Evolutionary conservation across 1,140 invertebrate species (phyloP).

Genomic region (Nebria ingens): DNA sequence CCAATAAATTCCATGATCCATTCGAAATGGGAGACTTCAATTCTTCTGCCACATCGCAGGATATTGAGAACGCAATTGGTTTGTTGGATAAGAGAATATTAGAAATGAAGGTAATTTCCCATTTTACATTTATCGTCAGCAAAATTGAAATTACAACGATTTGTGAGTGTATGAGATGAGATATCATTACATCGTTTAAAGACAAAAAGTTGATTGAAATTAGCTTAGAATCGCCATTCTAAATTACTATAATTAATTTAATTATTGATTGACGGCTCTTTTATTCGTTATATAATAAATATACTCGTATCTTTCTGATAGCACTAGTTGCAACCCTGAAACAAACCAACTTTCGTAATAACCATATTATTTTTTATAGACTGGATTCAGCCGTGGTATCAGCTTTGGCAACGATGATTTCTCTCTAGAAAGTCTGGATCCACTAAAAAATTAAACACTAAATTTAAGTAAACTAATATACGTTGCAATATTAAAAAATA

Average conservation of each 20-base stretch:
- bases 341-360: neutral
- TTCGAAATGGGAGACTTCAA: conserved; percentile 77
- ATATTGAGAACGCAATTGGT: conserved; percentile 59
- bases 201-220: too few species aligned
- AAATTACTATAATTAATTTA: conserved; percentile 2
- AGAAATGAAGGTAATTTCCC: conserved; percentile 63
- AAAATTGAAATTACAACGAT: conserved; percentile 9
- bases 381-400: conserved; percentile 67
- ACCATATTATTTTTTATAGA: conserved; percentile 38
- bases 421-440: conserved; percentile 75
- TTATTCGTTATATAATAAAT: neutral
- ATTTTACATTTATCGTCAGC: too few species aligned
- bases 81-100: conserved; percentile 66
- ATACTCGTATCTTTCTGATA: too few species aligned
- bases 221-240: conserved; percentile 10
- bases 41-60: conserved; percentile 38
- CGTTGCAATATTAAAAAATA: neutral
- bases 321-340: neutral
- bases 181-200: too few species aligned
- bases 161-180: too few species aligned
- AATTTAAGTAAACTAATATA: conserved; percentile 8
- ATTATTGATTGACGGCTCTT: neutral
- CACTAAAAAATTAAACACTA: conserved; percentile 42
- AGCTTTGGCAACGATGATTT: conserved; percentile 75
- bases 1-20: conserved; percentile 38